phyloP scores from a whole-genome alignment of 2,113 vertebrate genomes.

The Scortum barcoo region DNA sequence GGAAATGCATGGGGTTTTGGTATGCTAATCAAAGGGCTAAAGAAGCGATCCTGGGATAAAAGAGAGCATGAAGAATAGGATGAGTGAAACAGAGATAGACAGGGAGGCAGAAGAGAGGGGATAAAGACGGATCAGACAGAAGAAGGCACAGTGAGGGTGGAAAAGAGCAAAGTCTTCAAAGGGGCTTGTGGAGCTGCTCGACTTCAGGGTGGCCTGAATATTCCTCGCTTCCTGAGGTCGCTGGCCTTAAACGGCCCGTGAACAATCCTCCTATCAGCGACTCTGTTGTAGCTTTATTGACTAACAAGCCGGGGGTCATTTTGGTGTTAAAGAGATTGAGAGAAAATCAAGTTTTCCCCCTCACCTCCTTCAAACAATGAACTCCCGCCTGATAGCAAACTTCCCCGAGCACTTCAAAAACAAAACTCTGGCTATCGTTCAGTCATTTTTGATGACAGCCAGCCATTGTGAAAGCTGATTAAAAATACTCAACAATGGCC shows the following conservation, averaged over 20 bases:
- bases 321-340: slow-evolving; percentile 72
- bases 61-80: slow-evolving; percentile 80
- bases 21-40: slow-evolving; percentile 83
- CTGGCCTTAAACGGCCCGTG: slow-evolving; percentile 36
- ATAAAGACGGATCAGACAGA: slow-evolving; percentile 81
- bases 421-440: slow-evolving; percentile 40
- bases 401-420: slow-evolving; percentile 41
- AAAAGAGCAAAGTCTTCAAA: slow-evolving; percentile 82
- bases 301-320: slow-evolving; percentile 72
- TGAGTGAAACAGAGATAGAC: slow-evolving; percentile 76
- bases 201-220: slow-evolving; percentile 81
- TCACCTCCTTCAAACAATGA: slow-evolving; percentile 70
- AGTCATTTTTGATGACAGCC: slow-evolving; percentile 61
- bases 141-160: slow-evolving; percentile 62
- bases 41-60: slow-evolving; percentile 80
- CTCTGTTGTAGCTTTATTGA: slow-evolving; percentile 72
- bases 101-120: slow-evolving; percentile 69
- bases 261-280: slow-evolving; percentile 64
- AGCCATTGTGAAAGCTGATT: slow-evolving; percentile 73
- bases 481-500: slow-evolving; percentile 63
- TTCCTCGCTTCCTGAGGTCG: slow-evolving; percentile 67
- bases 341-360: slow-evolving; percentile 63
- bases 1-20: slow-evolving; percentile 81
- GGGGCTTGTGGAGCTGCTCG: slow-evolving; percentile 57
- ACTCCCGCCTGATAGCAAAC: slow-evolving; percentile 65